These are phyloP conservation scores for Sebastiscus tertius DNA, from an alignment of 2,797 vertebrate genomes.

Conservation along the genomic window DNA sequence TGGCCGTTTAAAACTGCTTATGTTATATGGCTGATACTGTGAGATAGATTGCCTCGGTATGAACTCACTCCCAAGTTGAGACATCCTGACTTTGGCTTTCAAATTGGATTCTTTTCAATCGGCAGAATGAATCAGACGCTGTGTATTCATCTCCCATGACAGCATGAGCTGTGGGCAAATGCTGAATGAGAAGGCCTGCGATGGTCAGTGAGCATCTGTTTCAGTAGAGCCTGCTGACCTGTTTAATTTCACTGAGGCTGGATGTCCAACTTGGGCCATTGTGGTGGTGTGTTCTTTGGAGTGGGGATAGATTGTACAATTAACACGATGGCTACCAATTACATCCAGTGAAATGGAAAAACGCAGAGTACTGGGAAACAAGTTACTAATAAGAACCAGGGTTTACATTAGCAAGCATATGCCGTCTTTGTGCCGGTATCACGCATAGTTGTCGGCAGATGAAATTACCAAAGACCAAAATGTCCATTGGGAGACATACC, in stretches of 20 bases:
- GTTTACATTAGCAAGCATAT: no score
- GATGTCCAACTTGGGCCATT: conserved; percentile 27
- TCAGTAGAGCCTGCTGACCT: conserved; percentile 36
- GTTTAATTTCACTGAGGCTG: conserved; percentile 29
- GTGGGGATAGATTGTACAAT: conserved; percentile 25
- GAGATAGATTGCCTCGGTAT: conserved; percentile 45
- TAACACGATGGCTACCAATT: conserved; percentile 17
- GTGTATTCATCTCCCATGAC: conserved; percentile 41
- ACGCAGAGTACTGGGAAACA: neutral
- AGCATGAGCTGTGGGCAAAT: conserved; percentile 7
- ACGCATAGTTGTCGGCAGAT: no score
- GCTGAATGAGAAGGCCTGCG: conserved; percentile 12
- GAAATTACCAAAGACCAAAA: no score
- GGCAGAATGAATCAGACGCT: conserved; percentile 38
- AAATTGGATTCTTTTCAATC: conserved; percentile 61
- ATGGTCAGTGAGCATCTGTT: conserved; percentile 49
- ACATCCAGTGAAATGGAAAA: conserved; percentile 1
- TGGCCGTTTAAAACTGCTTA: conserved; percentile 49
- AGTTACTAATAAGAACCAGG: neutral
- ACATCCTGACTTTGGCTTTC: conserved; percentile 49
- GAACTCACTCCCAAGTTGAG: conserved; percentile 49
- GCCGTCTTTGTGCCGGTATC: no score
- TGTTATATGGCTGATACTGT: conserved; percentile 38
- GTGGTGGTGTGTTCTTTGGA: conserved; percentile 1
- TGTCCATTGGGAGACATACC: no score